Conservation (phyloP, 2,888 invertebrate genomes). For the Keiferia lycopersicella region DNA sequence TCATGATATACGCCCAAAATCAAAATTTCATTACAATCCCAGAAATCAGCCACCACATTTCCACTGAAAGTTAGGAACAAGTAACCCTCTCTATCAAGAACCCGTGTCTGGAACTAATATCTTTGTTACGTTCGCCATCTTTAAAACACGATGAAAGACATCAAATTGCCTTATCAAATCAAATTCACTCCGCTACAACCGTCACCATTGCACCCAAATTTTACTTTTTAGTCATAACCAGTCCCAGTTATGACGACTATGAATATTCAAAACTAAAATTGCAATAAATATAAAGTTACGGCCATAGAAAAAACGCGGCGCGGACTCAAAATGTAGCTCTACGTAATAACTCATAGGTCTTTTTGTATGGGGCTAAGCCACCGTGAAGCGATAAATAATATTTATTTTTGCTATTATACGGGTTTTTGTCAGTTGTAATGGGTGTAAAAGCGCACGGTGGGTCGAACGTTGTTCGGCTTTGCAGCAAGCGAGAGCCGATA, state of each 20-base stretch:
- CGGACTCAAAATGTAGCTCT: conserved; percentile 75
- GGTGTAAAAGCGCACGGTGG: conserved; percentile 66
- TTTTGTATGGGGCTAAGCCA: conserved; percentile 79
- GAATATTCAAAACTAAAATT: conserved; percentile 73
- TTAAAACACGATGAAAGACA: background rate
- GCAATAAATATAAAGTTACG: conserved; percentile 79
- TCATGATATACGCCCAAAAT: no score
- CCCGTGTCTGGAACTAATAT: no score
- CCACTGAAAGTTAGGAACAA: no score
- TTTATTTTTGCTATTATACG: conserved; percentile 81
- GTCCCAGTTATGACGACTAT: conserved; percentile 70
- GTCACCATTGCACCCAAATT: conserved; percentile 31
- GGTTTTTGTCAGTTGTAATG: conserved; percentile 79
- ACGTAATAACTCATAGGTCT: conserved; percentile 77
- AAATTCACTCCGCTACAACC: conserved; percentile 4
- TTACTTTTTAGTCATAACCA: conserved; percentile 59
- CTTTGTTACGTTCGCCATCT: background rate
- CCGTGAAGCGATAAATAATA: conserved; percentile 81
- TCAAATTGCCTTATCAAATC: background rate
- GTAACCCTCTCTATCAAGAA: no score
- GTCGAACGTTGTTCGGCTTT: conserved; percentile 27
- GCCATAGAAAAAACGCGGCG: conserved; percentile 72
- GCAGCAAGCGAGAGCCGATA: background rate
- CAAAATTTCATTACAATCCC: no score
- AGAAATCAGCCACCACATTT: no score